Conservation (phyloP, 2,113 vertebrate species). For the Gasterosteus aculeatus region DNA sequence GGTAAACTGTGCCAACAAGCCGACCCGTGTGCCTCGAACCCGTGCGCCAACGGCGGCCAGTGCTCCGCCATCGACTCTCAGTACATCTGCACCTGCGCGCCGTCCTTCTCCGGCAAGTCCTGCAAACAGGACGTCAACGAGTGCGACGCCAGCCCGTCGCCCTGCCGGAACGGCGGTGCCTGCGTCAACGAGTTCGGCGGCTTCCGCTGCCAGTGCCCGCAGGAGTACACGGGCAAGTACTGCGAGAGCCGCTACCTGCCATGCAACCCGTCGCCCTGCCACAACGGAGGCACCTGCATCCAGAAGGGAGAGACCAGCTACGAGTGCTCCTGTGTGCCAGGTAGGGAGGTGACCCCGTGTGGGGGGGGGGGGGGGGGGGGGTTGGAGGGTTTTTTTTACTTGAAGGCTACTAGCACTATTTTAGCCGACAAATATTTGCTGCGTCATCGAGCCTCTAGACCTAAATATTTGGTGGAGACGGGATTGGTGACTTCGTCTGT, state of each 20-base stretch:
- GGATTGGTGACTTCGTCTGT: not conserved
- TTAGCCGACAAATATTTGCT: not conserved
- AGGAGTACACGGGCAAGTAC: conserved; percentile 84
- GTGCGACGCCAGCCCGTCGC: conserved; percentile 74
- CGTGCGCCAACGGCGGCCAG: conserved; percentile 90
- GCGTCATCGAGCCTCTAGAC: not conserved
- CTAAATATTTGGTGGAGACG: not conserved
- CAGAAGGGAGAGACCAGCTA: conserved; percentile 92
- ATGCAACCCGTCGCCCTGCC: conserved; percentile 95
- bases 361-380: not conserved
- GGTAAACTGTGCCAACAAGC: conserved; percentile 93
- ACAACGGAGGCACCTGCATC: conserved; percentile 94
- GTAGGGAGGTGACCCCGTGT: conserved; percentile 69
- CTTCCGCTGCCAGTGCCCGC: conserved; percentile 87
- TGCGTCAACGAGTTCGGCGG: conserved; percentile 91
- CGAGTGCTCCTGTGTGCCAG: conserved; percentile 95
- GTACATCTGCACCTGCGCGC: conserved; percentile 86
- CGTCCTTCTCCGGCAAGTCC: conserved; percentile 88
- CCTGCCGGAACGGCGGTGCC: conserved; percentile 86
- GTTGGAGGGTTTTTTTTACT: not conserved
- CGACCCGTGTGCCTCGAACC: conserved; percentile 94
- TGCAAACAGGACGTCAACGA: conserved; percentile 94
- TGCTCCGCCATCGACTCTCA: conserved; percentile 87
- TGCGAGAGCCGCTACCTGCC: conserved; percentile 93
- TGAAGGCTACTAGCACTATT: not conserved